Evolutionary conservation across 64 coral and sea anemone species (phyloP), one percentile per base, ranked within the genome.

Genomic region (Porites lutea): DNA sequence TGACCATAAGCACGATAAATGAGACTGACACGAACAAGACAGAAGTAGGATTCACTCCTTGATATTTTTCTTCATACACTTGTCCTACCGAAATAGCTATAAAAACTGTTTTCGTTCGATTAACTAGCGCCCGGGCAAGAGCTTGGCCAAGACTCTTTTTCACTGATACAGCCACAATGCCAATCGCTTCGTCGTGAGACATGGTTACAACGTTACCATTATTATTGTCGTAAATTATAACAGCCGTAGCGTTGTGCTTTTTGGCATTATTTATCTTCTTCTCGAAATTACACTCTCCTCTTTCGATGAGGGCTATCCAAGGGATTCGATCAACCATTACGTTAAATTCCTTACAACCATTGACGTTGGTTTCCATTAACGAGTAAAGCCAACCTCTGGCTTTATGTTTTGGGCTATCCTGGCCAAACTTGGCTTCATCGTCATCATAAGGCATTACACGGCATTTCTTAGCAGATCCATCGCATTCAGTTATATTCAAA

Each of bases 1-100:
- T 99, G 18, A 99, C 97, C 97, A 99, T 99, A 5, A 99, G 74
- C 21, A 99, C 97, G 21, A 99, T 99, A 59, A 99, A 99, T 0
- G 97, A 96, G 10, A 99, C 97, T 8, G 97, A 99, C 5, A 99
- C 97, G 78, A 99, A 99, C 13, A 99, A 72, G n/a, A 99, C 97
- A 14, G 97, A 99, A 23, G 94, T 96, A 1, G 97, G 94, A 92
- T 96, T 99, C 19, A 96, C 88, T 37, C 27, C 27, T 86, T 88
- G 87, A 85, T 91, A 94, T 72, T 87, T 83, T 47, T 18, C 13
- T 49, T 15, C 7, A 16, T 62, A 14, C 6, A 4, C 15, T 22
- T 61, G 4, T 4, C 88, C 88, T 9, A 88, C 84, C 68, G 55
- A 58, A 52, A 99, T 99, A 59, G 93, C 75, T 3, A 94, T 91